phyloP scores from a whole-genome alignment of 2,797 vertebrate species.

The Argyrosomus regius region DNA sequence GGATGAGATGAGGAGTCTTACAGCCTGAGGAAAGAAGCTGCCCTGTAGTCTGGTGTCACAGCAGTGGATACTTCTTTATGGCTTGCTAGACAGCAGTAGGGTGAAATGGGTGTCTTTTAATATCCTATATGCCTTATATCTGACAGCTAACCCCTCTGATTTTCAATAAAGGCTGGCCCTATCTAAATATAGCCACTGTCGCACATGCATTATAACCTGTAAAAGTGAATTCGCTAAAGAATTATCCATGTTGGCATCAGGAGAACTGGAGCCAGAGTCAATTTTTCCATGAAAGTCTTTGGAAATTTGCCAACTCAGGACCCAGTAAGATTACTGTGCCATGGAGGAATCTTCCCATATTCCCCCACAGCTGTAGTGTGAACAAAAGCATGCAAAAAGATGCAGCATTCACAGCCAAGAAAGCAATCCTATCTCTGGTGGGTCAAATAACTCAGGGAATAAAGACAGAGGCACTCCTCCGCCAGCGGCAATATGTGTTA shows the following conservation, averaged over 20 bases:
- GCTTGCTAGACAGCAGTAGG: background rate
- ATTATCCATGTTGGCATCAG: slow-evolving; percentile 2
- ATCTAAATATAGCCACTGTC: slow-evolving; percentile 29
- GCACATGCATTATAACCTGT: slow-evolving; percentile 17
- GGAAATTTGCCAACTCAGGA: slow-evolving; percentile 34
- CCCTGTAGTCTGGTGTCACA: background rate
- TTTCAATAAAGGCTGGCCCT: slow-evolving; percentile 7
- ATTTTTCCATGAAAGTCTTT: slow-evolving; percentile 32
- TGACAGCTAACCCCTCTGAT: background rate
- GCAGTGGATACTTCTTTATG: background rate
- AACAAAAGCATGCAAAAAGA: slow-evolving; percentile 43
- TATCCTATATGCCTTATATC: background rate
- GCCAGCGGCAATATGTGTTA: background rate
- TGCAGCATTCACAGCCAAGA: slow-evolving; percentile 14
- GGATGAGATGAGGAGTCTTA: background rate
- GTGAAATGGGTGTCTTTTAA: background rate
- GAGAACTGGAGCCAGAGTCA: background rate
- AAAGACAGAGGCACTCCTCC: slow-evolving; percentile 9
- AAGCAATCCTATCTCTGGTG: slow-evolving; percentile 26
- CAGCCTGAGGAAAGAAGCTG: background rate
- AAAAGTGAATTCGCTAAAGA: slow-evolving; percentile 18
- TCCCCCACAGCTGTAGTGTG: slow-evolving; percentile 12
- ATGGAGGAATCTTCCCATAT: slow-evolving; percentile 2
- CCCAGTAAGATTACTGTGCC: slow-evolving; percentile 22
- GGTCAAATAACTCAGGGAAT: slow-evolving; percentile 33